A percentile compares a stretch with the other conserved stretches of the same genome.
These are phyloP conservation scores for Acanthiza pusilla DNA, from an alignment of 2,797 vertebrate genomes.

Conservation along the genomic window DNA sequence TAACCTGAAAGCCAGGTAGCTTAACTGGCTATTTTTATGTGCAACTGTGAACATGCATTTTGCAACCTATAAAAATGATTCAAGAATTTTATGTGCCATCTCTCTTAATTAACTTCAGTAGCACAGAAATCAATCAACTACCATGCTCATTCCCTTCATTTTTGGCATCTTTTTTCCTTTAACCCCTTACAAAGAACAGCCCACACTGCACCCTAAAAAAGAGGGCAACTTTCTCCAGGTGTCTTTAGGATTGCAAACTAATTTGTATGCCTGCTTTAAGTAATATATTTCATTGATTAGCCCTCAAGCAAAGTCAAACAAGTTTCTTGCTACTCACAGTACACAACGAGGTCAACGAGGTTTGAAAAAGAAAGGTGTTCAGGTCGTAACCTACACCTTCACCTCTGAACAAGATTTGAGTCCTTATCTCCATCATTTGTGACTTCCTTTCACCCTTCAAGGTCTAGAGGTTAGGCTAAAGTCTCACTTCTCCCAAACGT, in stretches of 20 bases:
- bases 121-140: not conserved
- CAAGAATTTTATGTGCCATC: not conserved
- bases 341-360: fast-evolving
- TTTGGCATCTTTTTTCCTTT: not conserved
- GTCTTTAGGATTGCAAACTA: not conserved
- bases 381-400: not conserved
- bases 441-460: not conserved
- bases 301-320: not conserved
- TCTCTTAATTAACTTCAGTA: not conserved
- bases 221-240: not conserved
- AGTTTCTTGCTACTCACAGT: not conserved
- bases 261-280: not conserved
- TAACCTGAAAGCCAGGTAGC: not conserved
- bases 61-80: not conserved
- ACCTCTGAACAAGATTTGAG: not conserved
- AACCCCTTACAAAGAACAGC: not conserved
- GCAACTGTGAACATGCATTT: not conserved
- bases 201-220: not conserved
- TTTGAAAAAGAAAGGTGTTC: not conserved
- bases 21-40: fast-evolving
- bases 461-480: not conserved
- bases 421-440: not conserved
- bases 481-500: not conserved
- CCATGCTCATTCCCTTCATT: not conserved
- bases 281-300: not conserved